Conservation (phyloP, 2,113 vertebrate species). For the Spilogale gracilis region DNA sequence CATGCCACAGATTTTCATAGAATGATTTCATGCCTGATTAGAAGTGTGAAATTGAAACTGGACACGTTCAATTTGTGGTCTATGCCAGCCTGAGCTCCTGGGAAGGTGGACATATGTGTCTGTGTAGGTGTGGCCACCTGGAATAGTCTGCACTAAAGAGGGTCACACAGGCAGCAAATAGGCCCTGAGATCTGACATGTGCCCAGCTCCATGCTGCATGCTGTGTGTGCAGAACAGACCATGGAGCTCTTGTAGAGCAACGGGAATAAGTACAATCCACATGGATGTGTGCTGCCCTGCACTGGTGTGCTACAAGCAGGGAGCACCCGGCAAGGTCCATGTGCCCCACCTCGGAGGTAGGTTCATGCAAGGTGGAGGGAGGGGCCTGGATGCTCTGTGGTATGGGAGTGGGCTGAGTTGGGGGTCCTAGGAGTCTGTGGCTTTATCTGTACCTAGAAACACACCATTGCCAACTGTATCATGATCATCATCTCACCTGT, state of each 20-base stretch:
- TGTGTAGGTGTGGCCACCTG: neutral
- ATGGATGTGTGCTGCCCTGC: accelerated
- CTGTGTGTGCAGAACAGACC: accelerated
- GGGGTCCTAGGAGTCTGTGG: neutral
- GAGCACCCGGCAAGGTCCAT: no score
- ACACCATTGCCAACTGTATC: accelerated
- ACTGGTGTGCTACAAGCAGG: no score
- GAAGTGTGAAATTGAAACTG: neutral
- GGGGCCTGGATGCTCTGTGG: neutral
- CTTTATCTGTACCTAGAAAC: neutral
- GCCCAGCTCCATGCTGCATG: neutral
- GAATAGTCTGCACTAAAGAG: accelerated
- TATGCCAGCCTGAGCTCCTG: neutral
- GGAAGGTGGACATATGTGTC: accelerated
- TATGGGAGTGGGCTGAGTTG: accelerated
- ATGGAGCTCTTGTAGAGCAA: no score
- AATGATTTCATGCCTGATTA: neutral
- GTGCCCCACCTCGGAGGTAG: no score
- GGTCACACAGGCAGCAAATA: neutral
- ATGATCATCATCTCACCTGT: neutral
- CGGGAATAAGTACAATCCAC: accelerated
- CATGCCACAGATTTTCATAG: neutral
- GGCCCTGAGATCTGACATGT: accelerated
- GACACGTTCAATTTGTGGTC: neutral
- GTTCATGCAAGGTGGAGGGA: neutral